Evolutionary conservation across 2,113 vertebrate species (phyloP), one percentile per base, ranked within the genome.

Genomic region (Rhadina sibilatrix): DNA sequence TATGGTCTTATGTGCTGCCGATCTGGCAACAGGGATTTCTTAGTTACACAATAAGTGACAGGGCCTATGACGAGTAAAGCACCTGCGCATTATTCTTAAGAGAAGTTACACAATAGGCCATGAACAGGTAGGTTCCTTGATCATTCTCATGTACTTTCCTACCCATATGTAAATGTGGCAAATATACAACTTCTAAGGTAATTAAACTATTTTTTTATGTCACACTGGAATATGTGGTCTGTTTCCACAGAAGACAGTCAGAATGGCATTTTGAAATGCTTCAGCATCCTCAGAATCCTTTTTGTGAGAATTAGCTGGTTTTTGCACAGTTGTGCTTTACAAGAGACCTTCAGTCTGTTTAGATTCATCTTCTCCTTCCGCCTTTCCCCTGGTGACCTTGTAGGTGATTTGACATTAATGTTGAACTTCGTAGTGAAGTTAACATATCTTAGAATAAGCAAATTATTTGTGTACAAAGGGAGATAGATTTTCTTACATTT

Each of bases 1-100:
- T 60, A 18, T 2, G 1, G 10, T 46, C 10, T 80, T 56, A 4
- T 0, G 3, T 37, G 17, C 63, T 69, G 24, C 22, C 38, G 3
- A 42, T 77, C 42, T 65, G 54, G 11, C 14, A 14, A 14, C 47
- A 40, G 30, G 42, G 22, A 9, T 66, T 38, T 42, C 46, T 49
- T 35, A 35, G 18, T 27, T 64, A 22, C 28, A 49, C 40, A 74
- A 2, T 30, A 22, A 60, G 33, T 74, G 52, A 38, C 16, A 21
- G 31, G 11, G 16, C 6, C 15, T 40, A 12, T 37, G 46, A 44
- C 37, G 74, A 35, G 4, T 49, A 54, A 68, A 61, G 15, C 22
- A 52, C 24, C 27, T 49, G 44, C 38, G 16, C 3, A 1, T 83
- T 75, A 15, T 53, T 70, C 10, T 65, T 44, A 15, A 13, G 8